Evolutionary conservation across 2,113 vertebrate species (phyloP).

Genomic region (Clupea harengus): DNA sequence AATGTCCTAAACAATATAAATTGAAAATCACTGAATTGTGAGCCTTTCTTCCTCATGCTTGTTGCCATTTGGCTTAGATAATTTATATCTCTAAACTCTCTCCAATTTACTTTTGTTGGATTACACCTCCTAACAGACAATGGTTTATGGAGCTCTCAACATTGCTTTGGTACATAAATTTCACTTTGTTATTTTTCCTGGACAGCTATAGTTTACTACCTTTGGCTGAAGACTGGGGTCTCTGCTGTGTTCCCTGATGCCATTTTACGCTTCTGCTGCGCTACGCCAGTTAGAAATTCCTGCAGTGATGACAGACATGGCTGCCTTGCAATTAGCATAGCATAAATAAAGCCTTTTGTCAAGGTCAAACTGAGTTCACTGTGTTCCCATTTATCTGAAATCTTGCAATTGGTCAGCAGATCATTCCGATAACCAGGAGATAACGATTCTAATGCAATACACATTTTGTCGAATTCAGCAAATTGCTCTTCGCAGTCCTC

Average conservation of each 20-base stretch:
- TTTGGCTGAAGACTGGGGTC: background rate
- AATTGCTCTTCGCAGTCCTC: too few relatives aligned
- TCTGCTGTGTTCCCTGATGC: background rate
- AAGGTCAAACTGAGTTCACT: background rate
- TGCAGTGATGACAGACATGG: background rate
- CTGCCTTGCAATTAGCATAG: background rate
- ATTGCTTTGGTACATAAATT: background rate
- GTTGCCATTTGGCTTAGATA: background rate
- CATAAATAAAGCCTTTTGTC: background rate
- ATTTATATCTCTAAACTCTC: background rate
- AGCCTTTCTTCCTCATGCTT: background rate
- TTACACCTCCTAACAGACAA: background rate
- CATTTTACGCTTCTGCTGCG: background rate
- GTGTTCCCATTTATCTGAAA: background rate
- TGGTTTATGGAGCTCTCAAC: background rate
- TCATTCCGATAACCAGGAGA: too few relatives aligned
- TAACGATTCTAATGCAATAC: too few relatives aligned
- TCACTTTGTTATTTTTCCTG: background rate
- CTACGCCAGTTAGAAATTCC: background rate
- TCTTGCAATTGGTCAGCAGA: background rate
- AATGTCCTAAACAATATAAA: too few relatives aligned
- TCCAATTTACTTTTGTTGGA: background rate
- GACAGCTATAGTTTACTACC: background rate
- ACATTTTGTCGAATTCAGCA: too few relatives aligned
- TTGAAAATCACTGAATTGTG: too few relatives aligned